These are phyloP conservation scores for Neodiprion pinetum DNA, from an alignment of 1,140 invertebrate genomes.

Conservation along the genomic window DNA sequence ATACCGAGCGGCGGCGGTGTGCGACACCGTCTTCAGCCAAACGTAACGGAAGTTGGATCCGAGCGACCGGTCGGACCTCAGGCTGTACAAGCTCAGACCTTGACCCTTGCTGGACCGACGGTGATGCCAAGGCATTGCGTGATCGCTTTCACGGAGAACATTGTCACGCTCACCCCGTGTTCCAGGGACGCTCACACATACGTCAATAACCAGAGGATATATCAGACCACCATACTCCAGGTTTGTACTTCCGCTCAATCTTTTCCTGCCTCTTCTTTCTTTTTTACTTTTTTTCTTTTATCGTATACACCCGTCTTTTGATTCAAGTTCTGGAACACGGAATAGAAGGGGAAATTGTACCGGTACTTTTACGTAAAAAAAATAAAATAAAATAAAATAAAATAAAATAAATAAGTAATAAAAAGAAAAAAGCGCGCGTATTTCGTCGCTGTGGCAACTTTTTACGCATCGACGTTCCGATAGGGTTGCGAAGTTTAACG, in stretches of 20 bases:
- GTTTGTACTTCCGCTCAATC: constrained; percentile 53
- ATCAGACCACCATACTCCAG: constrained; percentile 91
- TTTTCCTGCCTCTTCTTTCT: neutral
- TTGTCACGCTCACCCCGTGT: constrained; percentile 92
- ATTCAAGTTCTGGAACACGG: too few relatives aligned
- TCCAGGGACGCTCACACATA: constrained; percentile 92
- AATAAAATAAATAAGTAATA: too few relatives aligned
- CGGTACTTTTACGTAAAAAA: constrained; percentile 9
- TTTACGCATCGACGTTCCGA: too few relatives aligned
- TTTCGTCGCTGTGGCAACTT: too few relatives aligned
- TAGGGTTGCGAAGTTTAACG: too few relatives aligned
- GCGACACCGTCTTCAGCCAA: constrained; percentile 69
- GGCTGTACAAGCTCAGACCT: constrained; percentile 58
- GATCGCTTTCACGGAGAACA: constrained; percentile 85
- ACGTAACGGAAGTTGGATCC: constrained; percentile 77
- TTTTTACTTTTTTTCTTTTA: neutral
- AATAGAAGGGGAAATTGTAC: too few relatives aligned
- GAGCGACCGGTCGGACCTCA: constrained; percentile 64
- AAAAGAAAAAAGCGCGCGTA: too few relatives aligned
- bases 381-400: neutral
- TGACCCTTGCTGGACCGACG: constrained; percentile 75
- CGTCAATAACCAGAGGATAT: constrained; percentile 90
- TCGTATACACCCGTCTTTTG: neutral
- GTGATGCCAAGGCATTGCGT: constrained; percentile 94
- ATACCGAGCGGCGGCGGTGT: constrained; percentile 63